Base-by-base conservation (phyloP, 2,888 invertebrate species). In the Oeneis ivallda region DNA sequence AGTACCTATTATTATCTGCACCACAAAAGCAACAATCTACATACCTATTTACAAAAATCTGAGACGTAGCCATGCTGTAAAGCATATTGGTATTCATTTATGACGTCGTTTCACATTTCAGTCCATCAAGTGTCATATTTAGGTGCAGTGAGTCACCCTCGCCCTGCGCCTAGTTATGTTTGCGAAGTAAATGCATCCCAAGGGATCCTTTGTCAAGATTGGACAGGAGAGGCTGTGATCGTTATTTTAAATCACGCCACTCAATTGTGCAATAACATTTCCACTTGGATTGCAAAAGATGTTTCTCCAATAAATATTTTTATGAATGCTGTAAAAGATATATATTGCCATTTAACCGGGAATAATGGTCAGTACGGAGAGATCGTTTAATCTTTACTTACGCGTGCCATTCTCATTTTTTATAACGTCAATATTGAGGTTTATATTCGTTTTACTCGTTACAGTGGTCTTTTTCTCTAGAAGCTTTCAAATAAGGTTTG, bases 111-210 rank as follows among this genome's bases (percentile, higher is more conserved):
- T 64, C 64, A 26, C 64, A 64, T 70, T 66, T 66, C 64, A 66
- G 70, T 68, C 66, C 57, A 66, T 70, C 68, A 68, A 69, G 66
- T 68, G 71, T 63, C 67, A 68, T 66, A 68, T 71, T 66, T 65
- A 62, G 50, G 45, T 54, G 61, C 57, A 57, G 43, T 39, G 41
- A 64, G 60, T 65, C 62, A 43, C 57, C 66, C 17, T 49, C 58
- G 47, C 62, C 60, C 70, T 66, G 19, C 41, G 10, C 69, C 61
- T 58, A 57, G 59, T 64, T 52, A 67, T 64, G 26, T 70, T 62
- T 47, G 62, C 69, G 62, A 61, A 50, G 41, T 13, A 11, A 50
- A 64, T 62, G 50, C 32, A 62, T 66, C 64, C 63, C 68, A n/a
- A 13, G 69, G 67, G 66, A 66, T 59, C 61, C 56, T 64, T 63